phyloP scores from a whole-genome alignment of 1,140 invertebrate species.

The Caligus rogercresseyi region DNA sequence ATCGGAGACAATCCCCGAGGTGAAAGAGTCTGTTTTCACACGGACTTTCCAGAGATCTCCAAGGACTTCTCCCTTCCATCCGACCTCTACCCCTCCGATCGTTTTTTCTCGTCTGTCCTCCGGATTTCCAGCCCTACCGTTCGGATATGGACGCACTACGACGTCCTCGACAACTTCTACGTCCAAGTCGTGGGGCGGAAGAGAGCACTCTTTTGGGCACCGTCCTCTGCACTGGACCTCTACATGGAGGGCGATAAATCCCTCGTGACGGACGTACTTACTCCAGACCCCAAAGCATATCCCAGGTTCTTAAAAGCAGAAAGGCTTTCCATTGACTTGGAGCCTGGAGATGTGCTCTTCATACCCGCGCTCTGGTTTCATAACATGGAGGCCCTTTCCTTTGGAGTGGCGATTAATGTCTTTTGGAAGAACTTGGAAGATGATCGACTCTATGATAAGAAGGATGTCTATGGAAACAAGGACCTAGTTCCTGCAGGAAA shows the following conservation, averaged over 20 bases:
- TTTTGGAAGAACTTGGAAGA: constrained; percentile 38
- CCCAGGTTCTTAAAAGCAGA: constrained; percentile 33
- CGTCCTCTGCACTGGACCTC: constrained; percentile 34
- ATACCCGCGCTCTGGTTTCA: constrained; percentile 47
- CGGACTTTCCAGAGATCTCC: constrained; percentile 34
- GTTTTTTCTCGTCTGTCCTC: constrained; percentile 41
- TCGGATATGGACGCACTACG: constrained; percentile 44
- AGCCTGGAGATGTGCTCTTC: constrained; percentile 39
- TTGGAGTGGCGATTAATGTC: constrained; percentile 39
- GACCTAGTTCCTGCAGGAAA: constrained; percentile 28
- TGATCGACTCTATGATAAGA: constrained; percentile 29
- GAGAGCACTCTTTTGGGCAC: constrained; percentile 36
- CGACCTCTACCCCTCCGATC: constrained; percentile 29
- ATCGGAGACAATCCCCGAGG: constrained; percentile 35
- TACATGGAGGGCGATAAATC: constrained; percentile 43
- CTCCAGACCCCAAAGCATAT: constrained; percentile 33
- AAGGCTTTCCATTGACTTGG: constrained; percentile 32
- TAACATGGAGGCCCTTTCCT: constrained; percentile 35
- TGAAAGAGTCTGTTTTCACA: constrained; percentile 35
- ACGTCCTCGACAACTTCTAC: constrained; percentile 43
- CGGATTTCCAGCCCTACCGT: constrained; percentile 35
- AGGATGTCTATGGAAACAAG: constrained; percentile 34
- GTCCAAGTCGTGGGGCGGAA: constrained; percentile 39
- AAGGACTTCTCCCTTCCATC: constrained; percentile 33
- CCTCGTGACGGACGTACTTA: constrained; percentile 37